phyloP scores from a whole-genome alignment of 2,113 vertebrate genomes.

The Arvicanthis niloticus region DNA sequence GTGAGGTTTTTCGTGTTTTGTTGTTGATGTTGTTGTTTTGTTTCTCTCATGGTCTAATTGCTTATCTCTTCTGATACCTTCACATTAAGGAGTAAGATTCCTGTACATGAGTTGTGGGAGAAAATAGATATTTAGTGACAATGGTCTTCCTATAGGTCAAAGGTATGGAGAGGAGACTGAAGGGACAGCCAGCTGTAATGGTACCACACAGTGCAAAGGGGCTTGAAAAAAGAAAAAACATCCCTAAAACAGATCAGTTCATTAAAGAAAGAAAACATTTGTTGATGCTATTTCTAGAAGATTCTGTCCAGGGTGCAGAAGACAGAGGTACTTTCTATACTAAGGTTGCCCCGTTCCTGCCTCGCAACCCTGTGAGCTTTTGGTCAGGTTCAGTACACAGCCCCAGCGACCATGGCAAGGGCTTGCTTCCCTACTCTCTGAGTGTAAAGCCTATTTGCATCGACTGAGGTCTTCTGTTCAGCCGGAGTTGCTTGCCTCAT shows the following conservation, averaged over 20 bases:
- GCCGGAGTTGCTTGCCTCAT: not conserved
- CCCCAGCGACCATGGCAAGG: not conserved
- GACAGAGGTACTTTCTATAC: not conserved
- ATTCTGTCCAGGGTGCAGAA: not conserved
- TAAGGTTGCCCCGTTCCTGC: rapidly evolving
- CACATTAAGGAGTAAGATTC: not conserved
- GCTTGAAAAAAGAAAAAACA: not conserved
- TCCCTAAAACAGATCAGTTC: not conserved
- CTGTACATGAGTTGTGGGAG: not conserved
- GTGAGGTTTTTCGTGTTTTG: too few species aligned
- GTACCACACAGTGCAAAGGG: not conserved
- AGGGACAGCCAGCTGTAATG: not conserved
- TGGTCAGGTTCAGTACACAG: not conserved
- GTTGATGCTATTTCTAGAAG: not conserved
- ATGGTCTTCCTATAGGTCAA: not conserved
- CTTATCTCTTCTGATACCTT: not conserved
- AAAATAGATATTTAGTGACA: too few species aligned
- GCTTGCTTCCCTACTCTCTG: not conserved
- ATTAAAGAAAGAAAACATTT: not conserved
- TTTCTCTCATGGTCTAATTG: not conserved
- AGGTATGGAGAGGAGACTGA: not conserved
- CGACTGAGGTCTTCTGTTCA: not conserved
- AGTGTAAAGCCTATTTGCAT: not conserved
- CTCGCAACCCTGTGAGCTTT: not conserved
- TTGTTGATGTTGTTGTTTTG: too few species aligned